phyloP scores from a whole-genome alignment of 2,888 invertebrate species.

The Amphimallon solstitiale region DNA sequence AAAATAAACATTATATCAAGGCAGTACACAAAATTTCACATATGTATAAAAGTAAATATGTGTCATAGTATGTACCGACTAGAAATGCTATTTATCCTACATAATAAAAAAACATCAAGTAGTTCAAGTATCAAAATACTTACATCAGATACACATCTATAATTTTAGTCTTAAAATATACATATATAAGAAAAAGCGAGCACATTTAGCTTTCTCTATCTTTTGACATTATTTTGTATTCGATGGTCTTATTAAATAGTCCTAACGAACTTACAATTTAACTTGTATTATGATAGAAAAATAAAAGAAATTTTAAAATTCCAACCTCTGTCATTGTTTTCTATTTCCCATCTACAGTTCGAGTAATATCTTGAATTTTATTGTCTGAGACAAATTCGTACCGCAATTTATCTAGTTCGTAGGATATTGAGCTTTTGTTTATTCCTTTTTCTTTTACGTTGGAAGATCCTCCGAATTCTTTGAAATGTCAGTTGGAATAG shows the following conservation, averaged over 20 bases:
- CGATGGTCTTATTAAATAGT: conserved; percentile 1
- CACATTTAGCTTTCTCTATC: not conserved
- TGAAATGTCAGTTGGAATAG: conserved; percentile 36
- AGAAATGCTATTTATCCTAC: too few relatives aligned
- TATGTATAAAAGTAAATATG: not conserved
- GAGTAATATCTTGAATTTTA: conserved; percentile 41
- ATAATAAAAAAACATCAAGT: conserved; percentile 15
- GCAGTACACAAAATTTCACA: too few relatives aligned
- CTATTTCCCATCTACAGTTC: conserved; percentile 12
- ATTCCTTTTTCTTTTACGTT: conserved; percentile 25
- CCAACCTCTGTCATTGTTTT: not conserved
- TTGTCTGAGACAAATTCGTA: conserved; percentile 45
- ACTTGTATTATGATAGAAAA: conserved; percentile 10
- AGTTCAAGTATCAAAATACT: not conserved
- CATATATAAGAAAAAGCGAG: conserved; percentile 13
- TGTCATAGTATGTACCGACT: not conserved
- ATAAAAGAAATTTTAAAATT: conserved; percentile 14
- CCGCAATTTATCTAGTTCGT: too few relatives aligned
- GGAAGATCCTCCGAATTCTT: conserved; percentile 44
- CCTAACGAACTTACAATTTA: conserved; percentile 1
- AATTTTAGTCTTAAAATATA: not conserved
- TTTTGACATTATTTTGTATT: not conserved
- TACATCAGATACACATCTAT: not conserved
- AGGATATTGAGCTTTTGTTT: not conserved
- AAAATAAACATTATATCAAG: too few relatives aligned